phyloP scores from a whole-genome alignment of 1,140 invertebrate species.

The Papilio glaucus region DNA sequence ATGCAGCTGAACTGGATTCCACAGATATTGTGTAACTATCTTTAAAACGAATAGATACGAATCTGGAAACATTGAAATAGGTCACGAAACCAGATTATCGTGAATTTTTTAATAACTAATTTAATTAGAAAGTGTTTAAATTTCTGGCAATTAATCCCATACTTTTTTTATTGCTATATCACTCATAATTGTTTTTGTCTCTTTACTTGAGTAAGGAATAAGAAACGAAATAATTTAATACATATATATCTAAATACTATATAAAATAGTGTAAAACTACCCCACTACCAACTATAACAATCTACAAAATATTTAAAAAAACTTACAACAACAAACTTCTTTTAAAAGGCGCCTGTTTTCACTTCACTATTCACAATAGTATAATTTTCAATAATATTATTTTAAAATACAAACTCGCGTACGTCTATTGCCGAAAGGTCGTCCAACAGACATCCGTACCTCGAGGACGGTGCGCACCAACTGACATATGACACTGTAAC shows the following conservation, averaged over 20 bases:
- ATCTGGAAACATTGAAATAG: no score
- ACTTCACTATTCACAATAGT: constrained; percentile 17
- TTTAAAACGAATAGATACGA: no score
- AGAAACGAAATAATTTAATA: no score
- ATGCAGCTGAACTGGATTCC: no score
- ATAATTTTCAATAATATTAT: constrained; percentile 17
- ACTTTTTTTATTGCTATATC: no score
- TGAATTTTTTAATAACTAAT: no score
- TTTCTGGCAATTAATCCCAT: no score
- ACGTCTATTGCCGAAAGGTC: not conserved
- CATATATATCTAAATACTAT: not conserved
- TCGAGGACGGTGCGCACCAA: not conserved
- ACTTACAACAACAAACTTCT: constrained; percentile 16
- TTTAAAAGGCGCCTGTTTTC: constrained; percentile 21
- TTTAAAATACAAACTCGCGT: constrained; percentile 18
- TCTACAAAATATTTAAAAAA: not conserved
- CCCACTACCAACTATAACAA: not conserved
- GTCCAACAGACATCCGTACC: not conserved
- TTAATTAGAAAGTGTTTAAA: no score
- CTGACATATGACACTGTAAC: constrained; percentile 14
- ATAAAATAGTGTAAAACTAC: not conserved
- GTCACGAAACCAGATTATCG: no score
- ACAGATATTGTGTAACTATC: no score
- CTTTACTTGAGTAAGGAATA: no score
- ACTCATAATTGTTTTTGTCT: no score